Evolutionary conservation across 2,888 invertebrate genomes (phyloP), one percentile per base, ranked within the genome.

Genomic region (Flexamia atlantica): DNA sequence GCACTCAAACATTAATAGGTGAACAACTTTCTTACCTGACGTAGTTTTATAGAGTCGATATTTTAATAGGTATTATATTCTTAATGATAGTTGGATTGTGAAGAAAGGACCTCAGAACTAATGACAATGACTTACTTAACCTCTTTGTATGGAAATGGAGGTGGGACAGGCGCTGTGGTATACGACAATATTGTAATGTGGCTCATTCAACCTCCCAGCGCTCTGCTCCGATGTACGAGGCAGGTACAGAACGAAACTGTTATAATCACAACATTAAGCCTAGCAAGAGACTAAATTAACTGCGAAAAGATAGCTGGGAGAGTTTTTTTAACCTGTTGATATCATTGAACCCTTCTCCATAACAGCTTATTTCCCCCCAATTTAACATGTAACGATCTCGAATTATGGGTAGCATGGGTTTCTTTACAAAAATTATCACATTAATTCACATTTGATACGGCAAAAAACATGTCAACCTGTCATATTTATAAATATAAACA

Each of bases 121-220:
- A 79, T 79, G 79, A 79, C 79, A 79, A 79, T 79, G 79, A 79
- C 79, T 79, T 79, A 79, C 79, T 79, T 79, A 79, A 32, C 50
- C 50, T 28, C 57, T 57, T 79, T 79, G 79, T 79, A 36, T 79
- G 79, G n/a, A 32, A 79, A 79, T 79, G 79, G 17, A 0, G 30
- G 53, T 25, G 28, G 25, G 76, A 76, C 76, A 76, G 76, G 50
- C 42, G 1, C n/a, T 23, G 25, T 76, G 12, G 53, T 79, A 79
- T 79, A 79, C 57, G 79, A 79, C 79, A 79, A 79, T 57, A 57
- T 79, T 79, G 79, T 79, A 79, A 79, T 79, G 2, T 57, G 1
- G 32, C 36, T 46, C 76, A 40, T 40, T 40, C 70, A 36, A 40
- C 20, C 70, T 20, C 17, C 7, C 68, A 25, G 60, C 14, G 3